Evolutionary conservation across 1,140 invertebrate species (phyloP).

Genomic region (Bursaphelenchus mucronatus): DNA sequence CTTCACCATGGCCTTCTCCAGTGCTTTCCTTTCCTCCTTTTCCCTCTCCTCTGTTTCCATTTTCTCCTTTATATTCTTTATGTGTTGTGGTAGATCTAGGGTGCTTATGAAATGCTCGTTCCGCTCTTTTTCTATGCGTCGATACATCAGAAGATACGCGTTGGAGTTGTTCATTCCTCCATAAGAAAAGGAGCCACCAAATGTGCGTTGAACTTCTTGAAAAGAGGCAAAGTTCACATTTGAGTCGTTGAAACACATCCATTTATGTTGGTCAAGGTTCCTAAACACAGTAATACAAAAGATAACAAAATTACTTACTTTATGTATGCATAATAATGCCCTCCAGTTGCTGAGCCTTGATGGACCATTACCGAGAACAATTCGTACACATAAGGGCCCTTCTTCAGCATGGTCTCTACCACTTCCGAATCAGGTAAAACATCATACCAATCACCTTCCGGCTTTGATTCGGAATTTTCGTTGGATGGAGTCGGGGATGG

Average conservation of each 20-base stretch:
- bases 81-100: constrained; percentile 40
- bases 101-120: constrained; percentile 43
- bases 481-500: background rate
- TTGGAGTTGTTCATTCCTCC: constrained; percentile 73
- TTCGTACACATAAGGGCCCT: constrained; percentile 77
- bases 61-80: constrained; percentile 65
- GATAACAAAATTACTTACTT: constrained; percentile 68
- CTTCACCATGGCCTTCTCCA: constrained; percentile 68
- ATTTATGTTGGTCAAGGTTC: constrained; percentile 65
- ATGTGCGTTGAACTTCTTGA: constrained; percentile 78
- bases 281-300: constrained; percentile 52
- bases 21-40: constrained; percentile 66
- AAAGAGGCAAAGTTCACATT: constrained; percentile 62
- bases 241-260: constrained; percentile 68
- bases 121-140: constrained; percentile 28
- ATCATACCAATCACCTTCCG: constrained; percentile 63
- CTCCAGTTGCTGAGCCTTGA: constrained; percentile 81
- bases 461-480: background rate
- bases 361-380: constrained; percentile 89
- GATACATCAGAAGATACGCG: constrained; percentile 74
- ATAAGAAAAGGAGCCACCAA: constrained; percentile 68
- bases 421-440: constrained; percentile 70
- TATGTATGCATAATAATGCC: constrained; percentile 89
- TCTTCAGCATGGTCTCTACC: constrained; percentile 40
- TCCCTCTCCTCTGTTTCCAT: constrained; percentile 71